These are phyloP conservation scores for Plectrocnemia conspersa DNA, from an alignment of 1,140 invertebrate genomes.

Conservation along the genomic window DNA sequence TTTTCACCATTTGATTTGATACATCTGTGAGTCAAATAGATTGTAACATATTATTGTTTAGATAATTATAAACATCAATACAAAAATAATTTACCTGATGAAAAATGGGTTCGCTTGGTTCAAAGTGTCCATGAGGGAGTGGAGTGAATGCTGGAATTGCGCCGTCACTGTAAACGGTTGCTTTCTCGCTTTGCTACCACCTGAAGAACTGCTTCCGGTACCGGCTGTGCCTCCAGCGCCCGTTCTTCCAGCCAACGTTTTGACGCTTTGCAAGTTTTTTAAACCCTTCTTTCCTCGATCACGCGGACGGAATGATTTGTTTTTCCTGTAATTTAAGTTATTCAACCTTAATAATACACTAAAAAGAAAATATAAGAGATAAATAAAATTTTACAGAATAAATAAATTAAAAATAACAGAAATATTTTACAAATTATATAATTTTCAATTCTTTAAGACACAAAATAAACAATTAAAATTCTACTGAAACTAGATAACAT, in stretches of 20 bases:
- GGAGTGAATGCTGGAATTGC: slow-evolving; percentile 90
- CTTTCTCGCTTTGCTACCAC: slow-evolving; percentile 69
- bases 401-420: too few relatives aligned
- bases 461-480: too few relatives aligned
- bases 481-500: too few relatives aligned
- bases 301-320: slow-evolving; percentile 80
- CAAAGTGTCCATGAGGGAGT: slow-evolving; percentile 87
- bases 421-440: too few relatives aligned
- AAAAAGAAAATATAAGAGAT: too few relatives aligned
- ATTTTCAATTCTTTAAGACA: too few relatives aligned
- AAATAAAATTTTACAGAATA: too few relatives aligned
- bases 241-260: slow-evolving; percentile 75
- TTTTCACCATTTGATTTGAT: slow-evolving; percentile 95
- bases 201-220: slow-evolving; percentile 38
- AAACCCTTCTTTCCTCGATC: slow-evolving; percentile 73
- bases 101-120: slow-evolving; percentile 96
- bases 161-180: slow-evolving; percentile 88
- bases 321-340: slow-evolving; percentile 84
- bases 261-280: slow-evolving; percentile 86
- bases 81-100: slow-evolving; percentile 59
- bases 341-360: too few relatives aligned
- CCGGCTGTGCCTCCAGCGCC: slow-evolving; percentile 45
- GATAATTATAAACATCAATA: not conserved
- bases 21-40: slow-evolving; percentile 52
- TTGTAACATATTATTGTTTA: not conserved